These are phyloP conservation scores for Drosophila pallidifrons DNA, from an alignment of 1,140 invertebrate species.

Conservation along the genomic window DNA sequence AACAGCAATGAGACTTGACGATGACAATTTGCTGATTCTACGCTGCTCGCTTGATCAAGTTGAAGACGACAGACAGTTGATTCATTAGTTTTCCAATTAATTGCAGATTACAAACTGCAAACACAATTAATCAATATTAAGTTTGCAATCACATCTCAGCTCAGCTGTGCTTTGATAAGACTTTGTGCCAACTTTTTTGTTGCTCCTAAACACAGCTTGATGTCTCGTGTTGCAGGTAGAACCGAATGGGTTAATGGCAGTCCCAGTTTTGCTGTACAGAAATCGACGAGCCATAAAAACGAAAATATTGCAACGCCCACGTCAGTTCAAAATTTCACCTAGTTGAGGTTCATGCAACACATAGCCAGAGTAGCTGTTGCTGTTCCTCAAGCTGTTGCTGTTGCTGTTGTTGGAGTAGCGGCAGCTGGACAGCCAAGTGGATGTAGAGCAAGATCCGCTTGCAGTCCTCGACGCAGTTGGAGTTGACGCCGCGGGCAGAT, in stretches of 20 bases:
- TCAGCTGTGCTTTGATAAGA: neutral
- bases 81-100: slow-evolving; percentile 39
- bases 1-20: slow-evolving; percentile 61
- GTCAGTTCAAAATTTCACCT: slow-evolving; percentile 69
- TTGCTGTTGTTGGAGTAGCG: slow-evolving; percentile 26
- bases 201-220: slow-evolving; percentile 35
- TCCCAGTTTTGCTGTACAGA: slow-evolving; percentile 54
- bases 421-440: slow-evolving; percentile 44
- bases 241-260: slow-evolving; percentile 59
- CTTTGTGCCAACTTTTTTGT: neutral
- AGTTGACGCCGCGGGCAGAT: slow-evolving; percentile 61
- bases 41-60: slow-evolving; percentile 5
- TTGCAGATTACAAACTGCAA: slow-evolving; percentile 21
- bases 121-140: slow-evolving; percentile 6
- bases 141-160: neutral
- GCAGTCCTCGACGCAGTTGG: slow-evolving; percentile 15
- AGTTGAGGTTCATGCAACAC: slow-evolving; percentile 19
- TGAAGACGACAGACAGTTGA: slow-evolving; percentile 13
- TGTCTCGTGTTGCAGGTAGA: slow-evolving; percentile 26
- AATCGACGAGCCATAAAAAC: slow-evolving; percentile 70
- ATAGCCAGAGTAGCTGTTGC: slow-evolving; percentile 9
- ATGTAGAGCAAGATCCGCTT: slow-evolving; percentile 64
- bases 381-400: no score
- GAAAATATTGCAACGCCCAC: slow-evolving; percentile 73
- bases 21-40: slow-evolving; percentile 61